Base-by-base conservation (phyloP, 2,797 vertebrate genomes). In the Pangasius sanitwongsei region DNA sequence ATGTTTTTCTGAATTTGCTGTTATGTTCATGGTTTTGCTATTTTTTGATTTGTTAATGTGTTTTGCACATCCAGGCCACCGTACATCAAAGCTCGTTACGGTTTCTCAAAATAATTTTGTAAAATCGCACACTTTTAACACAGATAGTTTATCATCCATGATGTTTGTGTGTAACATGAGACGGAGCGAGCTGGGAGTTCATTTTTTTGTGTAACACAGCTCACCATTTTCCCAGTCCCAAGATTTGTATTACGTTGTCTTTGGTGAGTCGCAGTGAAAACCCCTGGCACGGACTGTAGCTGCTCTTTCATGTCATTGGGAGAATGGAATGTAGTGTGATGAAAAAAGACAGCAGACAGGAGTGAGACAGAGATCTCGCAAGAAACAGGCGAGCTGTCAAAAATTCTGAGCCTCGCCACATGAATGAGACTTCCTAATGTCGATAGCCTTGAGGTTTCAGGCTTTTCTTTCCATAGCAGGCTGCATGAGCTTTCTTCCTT, bases 351-450 rank as follows among this genome's bases (percentile, higher is more conserved):
- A 75, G 84, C 87, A 89, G 81, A 91, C 89, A 86, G 70, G 65
- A 82, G 87, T 25, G 80, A 88, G 87, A 90, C 67, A 82, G 57
- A 67, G 78, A 53, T 83, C 70, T 77, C 15, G 15, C 74, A 81
- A 80, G 86, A 87, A 80, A 89, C 37, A 72, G 82, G 57, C 78
- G 89, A 87, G 88, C 87, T 90, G 91, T 89, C 89, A 91, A 86
- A 91, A 90, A 90, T 88, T 87, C 90, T n/a, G 65, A 87, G 86
- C 84, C 63, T 85, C 85, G 74, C 65, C 85, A 90, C 88, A 91
- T 90, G 90, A 92, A 89, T 87, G 57, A 92, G 91, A 90, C 89
- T 92, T 89, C 86, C 88, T 91, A 92, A 90, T 92, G 41, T 90
- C 37, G 23, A 86, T 89, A 89, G 91, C 91, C 88, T 92, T 92